These are phyloP conservation scores for Sceloporus tristichus DNA, from an alignment of 2,113 vertebrate genomes.

Conservation along the genomic window DNA sequence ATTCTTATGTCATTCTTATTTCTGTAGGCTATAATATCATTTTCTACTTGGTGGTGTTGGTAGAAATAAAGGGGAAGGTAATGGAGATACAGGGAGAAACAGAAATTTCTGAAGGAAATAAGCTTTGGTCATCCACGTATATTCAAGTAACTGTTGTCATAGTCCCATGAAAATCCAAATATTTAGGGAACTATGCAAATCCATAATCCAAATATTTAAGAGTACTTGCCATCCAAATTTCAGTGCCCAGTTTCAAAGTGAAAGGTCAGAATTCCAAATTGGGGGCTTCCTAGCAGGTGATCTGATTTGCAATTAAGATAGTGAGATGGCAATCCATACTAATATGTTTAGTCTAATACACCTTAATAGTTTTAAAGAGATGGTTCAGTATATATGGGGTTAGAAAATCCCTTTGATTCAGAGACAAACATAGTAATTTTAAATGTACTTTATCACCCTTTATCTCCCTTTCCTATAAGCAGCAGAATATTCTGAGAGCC, in stretches of 20 bases:
- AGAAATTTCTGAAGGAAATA: not conserved
- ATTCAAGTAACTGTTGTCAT: not conserved
- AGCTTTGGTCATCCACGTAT: not conserved
- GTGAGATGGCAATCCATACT: not conserved
- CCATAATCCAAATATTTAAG: not conserved
- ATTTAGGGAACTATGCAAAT: not conserved
- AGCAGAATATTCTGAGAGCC: not conserved
- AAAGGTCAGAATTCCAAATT: too few species aligned
- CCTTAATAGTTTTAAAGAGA: not conserved
- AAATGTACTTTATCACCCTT: too few species aligned
- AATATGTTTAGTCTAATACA: not conserved
- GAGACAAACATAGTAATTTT: not conserved
- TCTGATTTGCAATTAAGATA: slow-evolving; percentile 16
- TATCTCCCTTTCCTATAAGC: not conserved
- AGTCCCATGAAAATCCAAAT: not conserved
- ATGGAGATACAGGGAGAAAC: slow-evolving; percentile 33
- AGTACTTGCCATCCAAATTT: not conserved
- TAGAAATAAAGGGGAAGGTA: slow-evolving; percentile 13
- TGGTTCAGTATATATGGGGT: not conserved
- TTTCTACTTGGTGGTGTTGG: not conserved
- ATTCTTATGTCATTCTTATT: slow-evolving; percentile 6
- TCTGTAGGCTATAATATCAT: slow-evolving; percentile 29
- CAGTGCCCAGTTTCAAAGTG: not conserved
- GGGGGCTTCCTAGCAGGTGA: not conserved
- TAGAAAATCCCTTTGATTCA: not conserved